A percentile compares a stretch with the other conserved stretches of the same genome.
These are phyloP conservation scores for Platysteira castanea DNA, from an alignment of 2,113 vertebrate genomes.

Conservation along the genomic window DNA sequence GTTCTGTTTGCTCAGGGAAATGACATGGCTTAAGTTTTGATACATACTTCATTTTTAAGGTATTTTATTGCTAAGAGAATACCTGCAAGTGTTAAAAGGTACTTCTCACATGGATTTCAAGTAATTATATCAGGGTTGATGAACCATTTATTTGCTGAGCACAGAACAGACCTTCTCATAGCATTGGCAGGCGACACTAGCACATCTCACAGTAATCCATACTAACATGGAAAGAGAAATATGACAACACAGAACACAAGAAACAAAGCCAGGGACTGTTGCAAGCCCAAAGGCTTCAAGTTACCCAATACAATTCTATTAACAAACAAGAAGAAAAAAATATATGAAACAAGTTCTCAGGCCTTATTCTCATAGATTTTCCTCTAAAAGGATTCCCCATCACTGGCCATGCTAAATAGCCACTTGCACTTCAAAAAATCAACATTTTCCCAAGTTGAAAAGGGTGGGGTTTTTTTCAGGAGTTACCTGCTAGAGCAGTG, in stretches of 20 bases:
- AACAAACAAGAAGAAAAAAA: neutral
- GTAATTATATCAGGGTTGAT: neutral
- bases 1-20: neutral
- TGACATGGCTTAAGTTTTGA: neutral
- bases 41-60: neutral
- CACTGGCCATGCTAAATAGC: neutral
- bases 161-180: neutral
- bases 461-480: neutral
- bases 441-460: neutral
- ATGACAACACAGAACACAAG: neutral
- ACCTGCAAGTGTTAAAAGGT: neutral
- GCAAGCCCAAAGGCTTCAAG: neutral
- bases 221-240: neutral
- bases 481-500: neutral
- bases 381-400: neutral
- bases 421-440: neutral
- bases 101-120: neutral
- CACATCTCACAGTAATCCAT: neutral
- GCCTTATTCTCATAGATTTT: neutral
- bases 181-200: neutral
- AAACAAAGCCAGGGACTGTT: neutral
- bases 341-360: neutral
- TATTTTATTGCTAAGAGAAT: neutral
- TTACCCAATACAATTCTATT: neutral
- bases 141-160: neutral